These are phyloP conservation scores for Telmatochromis bifrenatus DNA, from an alignment of 2,113 vertebrate genomes.

Conservation along the genomic window DNA sequence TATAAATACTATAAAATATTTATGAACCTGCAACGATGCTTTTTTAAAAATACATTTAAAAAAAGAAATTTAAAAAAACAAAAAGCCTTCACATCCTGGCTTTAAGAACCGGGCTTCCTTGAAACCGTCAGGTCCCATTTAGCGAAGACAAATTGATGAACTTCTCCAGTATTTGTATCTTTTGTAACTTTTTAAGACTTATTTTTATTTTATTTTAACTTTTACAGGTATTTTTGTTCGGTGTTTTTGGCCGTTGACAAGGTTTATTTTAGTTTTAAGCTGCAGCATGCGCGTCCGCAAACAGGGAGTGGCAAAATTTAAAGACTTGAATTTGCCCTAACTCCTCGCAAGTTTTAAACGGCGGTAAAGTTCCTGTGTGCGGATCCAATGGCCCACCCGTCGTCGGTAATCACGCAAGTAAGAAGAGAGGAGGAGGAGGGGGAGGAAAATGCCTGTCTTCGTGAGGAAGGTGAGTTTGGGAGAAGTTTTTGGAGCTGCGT, in stretches of 20 bases:
- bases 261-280: background rate
- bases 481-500: conserved; percentile 40
- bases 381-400: conserved; percentile 61
- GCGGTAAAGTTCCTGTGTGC: background rate
- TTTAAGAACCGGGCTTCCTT: conserved; percentile 70
- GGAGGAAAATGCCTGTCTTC: conserved; percentile 52
- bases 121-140: conserved; percentile 66
- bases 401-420: conserved; percentile 71
- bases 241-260: background rate
- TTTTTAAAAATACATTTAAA: background rate
- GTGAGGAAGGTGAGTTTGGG: conserved; percentile 64
- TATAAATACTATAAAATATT: background rate
- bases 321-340: conserved; percentile 3
- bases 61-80: background rate
- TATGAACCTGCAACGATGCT: background rate
- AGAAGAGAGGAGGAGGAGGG: conserved; percentile 68
- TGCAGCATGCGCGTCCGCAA: conserved; percentile 13
- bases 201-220: background rate
- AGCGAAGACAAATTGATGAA: conserved; percentile 61
- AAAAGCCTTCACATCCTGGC: conserved; percentile 30
- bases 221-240: background rate
- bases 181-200: background rate
- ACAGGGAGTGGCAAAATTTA: conserved; percentile 48
- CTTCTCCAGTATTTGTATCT: conserved; percentile 31
- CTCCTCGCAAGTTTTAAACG: background rate